phyloP scores from a whole-genome alignment of 2,113 vertebrate genomes.

The Caranx melampygus region DNA sequence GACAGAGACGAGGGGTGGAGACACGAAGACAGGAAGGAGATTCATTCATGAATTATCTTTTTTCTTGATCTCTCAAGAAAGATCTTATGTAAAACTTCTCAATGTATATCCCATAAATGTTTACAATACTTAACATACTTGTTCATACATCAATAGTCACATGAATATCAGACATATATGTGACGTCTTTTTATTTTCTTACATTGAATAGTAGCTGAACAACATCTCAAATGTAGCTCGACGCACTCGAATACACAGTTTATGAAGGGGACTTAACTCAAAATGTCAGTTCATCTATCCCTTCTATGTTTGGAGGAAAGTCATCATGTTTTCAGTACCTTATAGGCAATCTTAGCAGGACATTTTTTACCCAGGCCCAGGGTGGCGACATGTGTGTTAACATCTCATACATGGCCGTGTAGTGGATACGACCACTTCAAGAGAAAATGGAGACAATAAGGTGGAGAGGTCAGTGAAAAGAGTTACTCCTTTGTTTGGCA shows the following conservation, averaged over 20 bases:
- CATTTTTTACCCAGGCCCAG: conserved; percentile 99
- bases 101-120: too few species aligned
- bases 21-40: neutral
- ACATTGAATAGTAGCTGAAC: neutral
- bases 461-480: neutral
- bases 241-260: too few species aligned
- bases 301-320: neutral
- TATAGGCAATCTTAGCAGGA: conserved; percentile 98
- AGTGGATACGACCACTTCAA: conserved; percentile 96
- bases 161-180: neutral
- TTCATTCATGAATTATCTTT: neutral
- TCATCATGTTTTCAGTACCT: conserved; percentile 85
- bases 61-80: neutral
- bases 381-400: conserved; percentile 99
- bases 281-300: neutral
- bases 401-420: conserved; percentile 99
- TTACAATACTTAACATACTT: neutral
- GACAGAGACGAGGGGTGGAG: conserved; percentile 36
- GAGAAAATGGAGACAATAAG: conserved; percentile 70
- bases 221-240: neutral
- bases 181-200: neutral
- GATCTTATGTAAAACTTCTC: too few species aligned
- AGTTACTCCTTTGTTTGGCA: neutral
- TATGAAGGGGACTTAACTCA: neutral
- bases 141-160: neutral